phyloP scores from a whole-genome alignment of 2,888 invertebrate genomes.

The Protonemura montana region DNA sequence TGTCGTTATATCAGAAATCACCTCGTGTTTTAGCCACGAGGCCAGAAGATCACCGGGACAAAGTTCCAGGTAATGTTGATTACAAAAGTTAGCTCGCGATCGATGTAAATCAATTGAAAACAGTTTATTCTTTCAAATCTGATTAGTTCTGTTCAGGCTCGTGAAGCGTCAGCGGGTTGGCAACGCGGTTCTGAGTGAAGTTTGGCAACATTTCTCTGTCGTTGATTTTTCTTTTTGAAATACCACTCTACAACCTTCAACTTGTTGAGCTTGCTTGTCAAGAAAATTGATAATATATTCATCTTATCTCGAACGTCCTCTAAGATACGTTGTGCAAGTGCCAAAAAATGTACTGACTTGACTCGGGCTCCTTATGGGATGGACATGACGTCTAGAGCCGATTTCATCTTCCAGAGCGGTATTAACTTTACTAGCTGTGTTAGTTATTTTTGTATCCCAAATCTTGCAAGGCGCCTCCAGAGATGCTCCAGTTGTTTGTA shows the following conservation, averaged over 20 bases:
- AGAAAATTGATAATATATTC: neutral
- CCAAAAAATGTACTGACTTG: too few relatives aligned
- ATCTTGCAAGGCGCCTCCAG: too few relatives aligned
- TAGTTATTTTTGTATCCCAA: too few relatives aligned
- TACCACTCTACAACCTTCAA: neutral
- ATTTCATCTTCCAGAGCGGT: too few relatives aligned
- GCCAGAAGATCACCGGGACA: neutral
- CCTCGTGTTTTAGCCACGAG: too few relatives aligned
- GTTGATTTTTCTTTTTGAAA: neutral
- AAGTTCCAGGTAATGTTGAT: neutral
- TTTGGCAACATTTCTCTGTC: neutral
- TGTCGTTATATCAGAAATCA: too few relatives aligned
- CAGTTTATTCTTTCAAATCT: neutral
- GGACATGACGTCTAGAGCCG: too few relatives aligned
- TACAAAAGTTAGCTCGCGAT: neutral
- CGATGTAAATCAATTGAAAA: neutral
- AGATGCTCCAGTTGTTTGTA: too few relatives aligned
- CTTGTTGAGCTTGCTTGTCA: neutral
- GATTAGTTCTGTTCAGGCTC: neutral
- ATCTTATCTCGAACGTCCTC: neutral
- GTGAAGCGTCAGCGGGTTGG: neutral
- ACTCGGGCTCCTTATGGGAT: too few relatives aligned
- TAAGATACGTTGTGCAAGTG: too few relatives aligned
- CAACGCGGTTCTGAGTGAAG: neutral
- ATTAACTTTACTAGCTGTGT: too few relatives aligned